These are phyloP conservation scores for Pseudolaguvia tuberculata DNA, from an alignment of 2,113 vertebrate genomes.

Conservation along the genomic window DNA sequence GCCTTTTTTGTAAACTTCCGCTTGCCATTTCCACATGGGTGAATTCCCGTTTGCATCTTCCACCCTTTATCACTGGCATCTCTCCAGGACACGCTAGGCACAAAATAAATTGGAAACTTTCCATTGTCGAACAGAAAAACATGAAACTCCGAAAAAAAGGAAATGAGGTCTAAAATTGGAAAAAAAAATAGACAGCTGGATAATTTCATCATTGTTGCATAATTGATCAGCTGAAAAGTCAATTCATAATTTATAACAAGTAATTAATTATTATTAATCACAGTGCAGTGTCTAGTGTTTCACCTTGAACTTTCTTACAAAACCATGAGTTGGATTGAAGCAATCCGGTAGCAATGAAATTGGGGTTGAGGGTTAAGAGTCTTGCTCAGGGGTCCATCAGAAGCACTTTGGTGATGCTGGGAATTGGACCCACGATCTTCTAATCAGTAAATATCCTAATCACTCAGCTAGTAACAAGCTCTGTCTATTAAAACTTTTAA, in stretches of 20 bases:
- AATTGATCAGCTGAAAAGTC: constrained; percentile 15
- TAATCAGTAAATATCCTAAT: background rate
- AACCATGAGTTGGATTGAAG: background rate
- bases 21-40: constrained; percentile 8
- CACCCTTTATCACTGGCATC: background rate
- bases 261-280: constrained; percentile 24
- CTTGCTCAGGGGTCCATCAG: too few species aligned
- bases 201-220: background rate
- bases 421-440: too few species aligned
- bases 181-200: constrained; percentile 9
- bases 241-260: constrained; percentile 5
- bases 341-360: too few species aligned
- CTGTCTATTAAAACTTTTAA: background rate
- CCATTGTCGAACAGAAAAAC: background rate
- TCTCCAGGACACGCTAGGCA: background rate
- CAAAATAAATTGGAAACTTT: background rate
- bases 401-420: too few species aligned
- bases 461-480: background rate
- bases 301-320: background rate
- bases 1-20: background rate
- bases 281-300: background rate
- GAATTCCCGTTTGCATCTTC: constrained; percentile 15
- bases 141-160: background rate
- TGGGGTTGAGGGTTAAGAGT: too few species aligned
- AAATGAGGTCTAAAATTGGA: background rate